Conservation (phyloP, 2,113 vertebrate species). For the Pipra filicauda region DNA sequence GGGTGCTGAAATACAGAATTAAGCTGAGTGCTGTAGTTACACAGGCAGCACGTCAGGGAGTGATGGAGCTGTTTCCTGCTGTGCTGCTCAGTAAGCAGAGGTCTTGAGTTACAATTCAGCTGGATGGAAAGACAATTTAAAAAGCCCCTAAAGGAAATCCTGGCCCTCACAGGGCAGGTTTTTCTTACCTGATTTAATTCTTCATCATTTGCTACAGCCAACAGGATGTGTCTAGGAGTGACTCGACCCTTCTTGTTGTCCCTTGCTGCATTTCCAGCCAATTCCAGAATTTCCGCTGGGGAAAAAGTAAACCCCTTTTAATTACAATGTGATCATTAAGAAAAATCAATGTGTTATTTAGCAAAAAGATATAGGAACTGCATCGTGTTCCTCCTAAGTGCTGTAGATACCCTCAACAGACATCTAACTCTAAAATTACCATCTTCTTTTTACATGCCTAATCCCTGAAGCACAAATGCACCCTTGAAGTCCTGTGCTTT, state of each 20-base stretch:
- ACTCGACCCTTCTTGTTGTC: conserved; percentile 99
- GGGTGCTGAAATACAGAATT: background rate
- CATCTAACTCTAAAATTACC: background rate
- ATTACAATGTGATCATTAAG: background rate
- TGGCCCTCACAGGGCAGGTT: background rate
- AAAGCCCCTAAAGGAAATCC: conserved; percentile 21
- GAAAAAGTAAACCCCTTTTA: conserved; percentile 9
- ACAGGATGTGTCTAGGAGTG: conserved; percentile 94
- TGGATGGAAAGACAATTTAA: conserved; percentile 20
- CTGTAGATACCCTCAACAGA: background rate
- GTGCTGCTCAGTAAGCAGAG: background rate
- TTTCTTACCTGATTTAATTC: conserved; percentile 93
- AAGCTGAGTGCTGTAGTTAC: background rate
- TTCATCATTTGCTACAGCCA: conserved; percentile 97
- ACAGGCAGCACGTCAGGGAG: background rate
- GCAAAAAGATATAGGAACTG: background rate
- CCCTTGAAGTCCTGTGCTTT: background rate
- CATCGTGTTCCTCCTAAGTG: background rate
- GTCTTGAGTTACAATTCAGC: conserved; percentile 25
- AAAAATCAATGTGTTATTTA: background rate
- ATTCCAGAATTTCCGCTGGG: conserved; percentile 95
- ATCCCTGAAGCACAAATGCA: background rate
- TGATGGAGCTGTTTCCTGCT: background rate
- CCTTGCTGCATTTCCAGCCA: conserved; percentile 96
- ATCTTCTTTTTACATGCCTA: background rate